Evolutionary conservation across 2,888 invertebrate genomes (phyloP), one percentile per base, ranked within the genome.

Genomic region (Nomada hirtipes): DNA sequence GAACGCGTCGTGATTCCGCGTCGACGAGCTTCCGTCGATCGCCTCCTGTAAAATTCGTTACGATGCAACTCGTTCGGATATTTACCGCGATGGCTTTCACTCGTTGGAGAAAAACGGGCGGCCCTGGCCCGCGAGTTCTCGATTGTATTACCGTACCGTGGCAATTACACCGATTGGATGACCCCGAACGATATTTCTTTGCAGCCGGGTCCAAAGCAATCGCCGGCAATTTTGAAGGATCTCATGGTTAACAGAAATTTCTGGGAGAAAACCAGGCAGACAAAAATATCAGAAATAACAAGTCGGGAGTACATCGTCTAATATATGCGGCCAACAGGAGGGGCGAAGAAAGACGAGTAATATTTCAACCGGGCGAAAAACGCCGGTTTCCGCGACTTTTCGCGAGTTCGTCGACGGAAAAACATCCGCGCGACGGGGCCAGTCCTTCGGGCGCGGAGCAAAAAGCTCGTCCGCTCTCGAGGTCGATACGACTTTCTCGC

Each of bases 311-410:
- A 59, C 23, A 53, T 50, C 10, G 53, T 64, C 59, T 82, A 77
- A 73, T 82, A 50, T 83, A 78, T 82, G 63, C 72, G n/a, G 64
- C 11, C 26, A n/a, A 0, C 13, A 15, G 13, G 18, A 4, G 10
- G 26, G 47, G 69, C 36, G 57, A 65, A 68, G 47, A 60, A 65
- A 44, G 59, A 44, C 61, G 76, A 59, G 82, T 71, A 76, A 83
- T 83, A 83, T 82, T 75, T 83, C 83, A 82, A 53, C 73, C 36
- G 9, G 18, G 55, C 52, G 36, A 76, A 76, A 79, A 83, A 83
- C 67, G 59, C 74, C 76, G 75, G 72, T 83, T 82, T 75, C 70
- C 72, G 57, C 55, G 68, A 76, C 61, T 82, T 72, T 77, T 76
- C 78, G 83, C 72, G 82, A 71, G 71, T 47, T 64, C 59, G 69